These are phyloP conservation scores for Avahi laniger DNA, from an alignment of 2,797 vertebrate species.

Conservation along the genomic window DNA sequence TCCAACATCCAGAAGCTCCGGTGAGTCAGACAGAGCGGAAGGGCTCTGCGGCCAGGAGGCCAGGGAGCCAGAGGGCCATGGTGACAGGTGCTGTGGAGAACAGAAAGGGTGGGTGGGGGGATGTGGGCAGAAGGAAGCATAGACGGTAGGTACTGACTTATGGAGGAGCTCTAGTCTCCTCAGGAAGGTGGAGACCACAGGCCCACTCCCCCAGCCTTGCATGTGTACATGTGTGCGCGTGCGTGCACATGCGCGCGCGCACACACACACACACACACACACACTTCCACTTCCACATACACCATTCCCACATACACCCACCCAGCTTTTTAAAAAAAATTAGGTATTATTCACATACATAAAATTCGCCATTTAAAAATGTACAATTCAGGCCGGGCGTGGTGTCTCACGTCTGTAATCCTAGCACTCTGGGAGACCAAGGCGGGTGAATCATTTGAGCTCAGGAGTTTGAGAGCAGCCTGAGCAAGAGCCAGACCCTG, in stretches of 20 bases:
- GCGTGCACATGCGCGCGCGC: no score
- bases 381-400: not conserved
- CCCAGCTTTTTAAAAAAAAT: not conserved
- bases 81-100: not conserved
- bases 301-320: not conserved
- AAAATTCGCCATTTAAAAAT: not conserved
- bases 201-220: not conserved
- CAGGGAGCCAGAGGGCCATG: not conserved
- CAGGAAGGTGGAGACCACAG: not conserved
- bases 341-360: not conserved
- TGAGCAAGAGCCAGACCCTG: no score
- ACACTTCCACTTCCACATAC: no score
- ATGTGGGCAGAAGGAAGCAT: not conserved
- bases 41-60: not conserved
- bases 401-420: no score
- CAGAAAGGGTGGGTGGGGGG: not conserved
- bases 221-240: fast-evolving
- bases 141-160: not conserved
- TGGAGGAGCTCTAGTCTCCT: not conserved
- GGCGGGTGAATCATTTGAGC: no score
- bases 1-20: slow-evolving; percentile 96
- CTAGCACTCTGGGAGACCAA: no score
- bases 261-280: not conserved
- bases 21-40: slow-evolving; percentile 76
- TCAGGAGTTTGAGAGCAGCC: no score